These are phyloP conservation scores for Hiodon tergisus DNA, from an alignment of 2,113 vertebrate genomes.

Conservation along the genomic window DNA sequence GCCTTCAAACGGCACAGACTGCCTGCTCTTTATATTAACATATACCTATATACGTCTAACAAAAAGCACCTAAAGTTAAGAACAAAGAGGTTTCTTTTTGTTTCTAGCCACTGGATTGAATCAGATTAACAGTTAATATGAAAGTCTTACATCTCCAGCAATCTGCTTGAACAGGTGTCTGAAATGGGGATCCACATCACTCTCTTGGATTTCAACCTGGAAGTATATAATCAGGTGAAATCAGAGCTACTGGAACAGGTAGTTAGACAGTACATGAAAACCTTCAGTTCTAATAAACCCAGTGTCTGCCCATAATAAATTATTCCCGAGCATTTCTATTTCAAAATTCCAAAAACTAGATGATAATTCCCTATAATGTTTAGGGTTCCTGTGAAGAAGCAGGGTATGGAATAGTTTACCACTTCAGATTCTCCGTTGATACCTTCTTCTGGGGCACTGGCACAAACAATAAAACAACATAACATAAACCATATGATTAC, in stretches of 20 bases:
- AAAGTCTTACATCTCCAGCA: slow-evolving; percentile 62
- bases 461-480: slow-evolving; percentile 2
- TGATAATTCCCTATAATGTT: too few species aligned
- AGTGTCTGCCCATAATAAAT: neutral
- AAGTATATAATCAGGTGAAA: slow-evolving; percentile 12
- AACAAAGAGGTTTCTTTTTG: too few species aligned
- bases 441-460: slow-evolving; percentile 49
- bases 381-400: neutral
- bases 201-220: slow-evolving; percentile 50
- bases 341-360: neutral
- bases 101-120: too few species aligned
- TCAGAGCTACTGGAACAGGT: too few species aligned
- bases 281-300: neutral
- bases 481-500: neutral
- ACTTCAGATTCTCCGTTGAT: slow-evolving; percentile 33
- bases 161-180: slow-evolving; percentile 62
- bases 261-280: too few species aligned
- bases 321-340: too few species aligned
- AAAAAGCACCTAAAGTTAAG: too few species aligned
- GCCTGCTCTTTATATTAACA: too few species aligned
- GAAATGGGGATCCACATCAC: slow-evolving; percentile 58
- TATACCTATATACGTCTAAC: too few species aligned
- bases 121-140: too few species aligned
- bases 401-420: slow-evolving; percentile 31
- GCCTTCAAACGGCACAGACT: too few species aligned